Evolutionary conservation across 2,888 invertebrate species (phyloP).

Genomic region (Eristalinus aeneus): DNA sequence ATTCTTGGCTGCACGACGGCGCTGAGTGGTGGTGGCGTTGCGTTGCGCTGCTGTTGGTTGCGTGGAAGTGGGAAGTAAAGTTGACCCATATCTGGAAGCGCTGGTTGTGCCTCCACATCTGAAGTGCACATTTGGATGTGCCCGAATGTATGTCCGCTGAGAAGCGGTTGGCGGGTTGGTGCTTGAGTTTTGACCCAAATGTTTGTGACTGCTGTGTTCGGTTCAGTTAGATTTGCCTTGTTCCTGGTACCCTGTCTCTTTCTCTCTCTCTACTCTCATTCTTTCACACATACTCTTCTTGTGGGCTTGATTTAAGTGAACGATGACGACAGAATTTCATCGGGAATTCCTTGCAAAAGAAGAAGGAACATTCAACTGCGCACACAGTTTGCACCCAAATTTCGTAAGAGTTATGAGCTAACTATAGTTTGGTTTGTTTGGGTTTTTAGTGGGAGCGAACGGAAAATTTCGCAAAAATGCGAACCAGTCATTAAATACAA

Average conservation of each 20-base stretch:
- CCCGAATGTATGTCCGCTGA: background rate
- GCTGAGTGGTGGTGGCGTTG: background rate
- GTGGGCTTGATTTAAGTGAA: background rate
- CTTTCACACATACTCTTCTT: background rate
- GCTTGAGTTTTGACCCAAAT: slow-evolving; percentile 35
- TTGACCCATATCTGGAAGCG: slow-evolving; percentile 33
- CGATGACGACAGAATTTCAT: background rate
- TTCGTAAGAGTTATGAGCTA: too few relatives aligned
- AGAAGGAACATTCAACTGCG: background rate
- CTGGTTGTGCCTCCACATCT: slow-evolving; percentile 6
- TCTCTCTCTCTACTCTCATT: background rate
- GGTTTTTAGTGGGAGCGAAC: too few relatives aligned
- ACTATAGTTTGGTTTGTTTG: too few relatives aligned
- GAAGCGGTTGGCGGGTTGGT: slow-evolving; percentile 15
- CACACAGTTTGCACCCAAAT: too few relatives aligned
- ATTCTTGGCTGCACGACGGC: background rate
- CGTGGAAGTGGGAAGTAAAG: slow-evolving; percentile 18
- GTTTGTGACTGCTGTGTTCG: slow-evolving; percentile 11
- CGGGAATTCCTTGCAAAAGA: too few relatives aligned
- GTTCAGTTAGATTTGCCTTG: slow-evolving; percentile 12
- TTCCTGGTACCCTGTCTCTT: background rate
- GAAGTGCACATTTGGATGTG: slow-evolving; percentile 6
- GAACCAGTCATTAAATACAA: too few relatives aligned
- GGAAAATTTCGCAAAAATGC: too few relatives aligned
- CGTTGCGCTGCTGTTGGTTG: background rate